Evolutionary conservation across 2,888 invertebrate genomes (phyloP), one percentile per base, ranked within the genome.

Genomic region (Buathra laborator): DNA sequence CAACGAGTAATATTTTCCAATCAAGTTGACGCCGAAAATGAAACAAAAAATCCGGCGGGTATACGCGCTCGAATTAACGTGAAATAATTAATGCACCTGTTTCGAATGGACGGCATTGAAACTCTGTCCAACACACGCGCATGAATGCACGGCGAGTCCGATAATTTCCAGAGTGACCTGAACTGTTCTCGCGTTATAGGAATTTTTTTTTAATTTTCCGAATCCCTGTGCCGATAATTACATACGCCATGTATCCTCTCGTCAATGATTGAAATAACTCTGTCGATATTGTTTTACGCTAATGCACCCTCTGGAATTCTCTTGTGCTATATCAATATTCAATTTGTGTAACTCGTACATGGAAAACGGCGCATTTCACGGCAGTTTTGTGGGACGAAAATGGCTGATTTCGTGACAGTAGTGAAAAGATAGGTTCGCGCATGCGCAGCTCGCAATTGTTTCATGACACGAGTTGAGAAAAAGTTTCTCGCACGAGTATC

Each of bases 11-110:
- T 76, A 76, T 76, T 66, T 51, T 43, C 66, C 51, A 16, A 16
- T 10, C n/a, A 51, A 46, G 48, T 76, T 51, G 66, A 66, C 5
- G 37, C 14, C 24, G 19, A 7, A 19, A 16, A 53, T 0, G 2
- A 24, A 24, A 24, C n/a, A 24, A 66, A 76, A 66, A 51, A 7
- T n/a, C 24, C 7, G 19, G 10, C 43, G 14, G 29, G 14, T 12
- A 14, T 62, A 19, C 9, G 19, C 66, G 51, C 53, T 76, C 48
- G 66, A 76, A 76, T 76, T 66, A 66, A 76, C 64, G 53, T 19
- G 51, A 76, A 51, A 66, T 66, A 76, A 76, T 76, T 76, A 76
- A 66, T 76, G 76, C 76, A 66, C n/a, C 75, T 48, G 64, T 66
- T 66, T 48, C 66, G 76, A 24, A 19, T 43, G 43, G 53, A 37